These are phyloP conservation scores for Hippopotamyrus pictus DNA, from an alignment of 2,797 vertebrate species.

Conservation along the genomic window DNA sequence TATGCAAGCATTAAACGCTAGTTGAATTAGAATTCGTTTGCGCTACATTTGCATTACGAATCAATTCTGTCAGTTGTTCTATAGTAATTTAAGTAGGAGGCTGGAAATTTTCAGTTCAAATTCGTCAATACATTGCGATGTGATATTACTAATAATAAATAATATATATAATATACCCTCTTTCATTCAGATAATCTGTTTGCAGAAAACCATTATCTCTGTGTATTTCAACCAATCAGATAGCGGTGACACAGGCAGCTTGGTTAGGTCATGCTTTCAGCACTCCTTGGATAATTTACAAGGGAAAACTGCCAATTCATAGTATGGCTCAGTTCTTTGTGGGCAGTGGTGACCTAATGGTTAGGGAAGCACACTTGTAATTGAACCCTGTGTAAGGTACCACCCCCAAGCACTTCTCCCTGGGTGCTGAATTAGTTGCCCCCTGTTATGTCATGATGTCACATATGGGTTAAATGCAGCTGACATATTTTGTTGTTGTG, in stretches of 20 bases:
- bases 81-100: background rate
- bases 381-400: background rate
- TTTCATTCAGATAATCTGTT: background rate
- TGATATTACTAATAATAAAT: background rate
- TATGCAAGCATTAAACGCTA: background rate
- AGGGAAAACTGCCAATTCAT: background rate
- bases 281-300: background rate
- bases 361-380: background rate
- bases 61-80: background rate
- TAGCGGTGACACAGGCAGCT: background rate
- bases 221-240: background rate
- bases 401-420: background rate
- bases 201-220: background rate
- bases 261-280: background rate
- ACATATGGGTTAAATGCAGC: background rate
- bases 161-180: background rate
- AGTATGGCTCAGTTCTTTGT: background rate
- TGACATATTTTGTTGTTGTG: too few relatives aligned
- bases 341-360: background rate
- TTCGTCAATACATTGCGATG: background rate
- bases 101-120: background rate
- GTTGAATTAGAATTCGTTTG: background rate
- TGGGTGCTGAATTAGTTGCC: background rate
- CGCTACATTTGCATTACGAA: background rate
- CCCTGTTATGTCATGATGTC: background rate